Percentiles rank a stretch among this genome's conserved stretches.
Evolutionary conservation across 2,888 invertebrate species (phyloP).

Genomic region (Leptopilina drosophilae): DNA sequence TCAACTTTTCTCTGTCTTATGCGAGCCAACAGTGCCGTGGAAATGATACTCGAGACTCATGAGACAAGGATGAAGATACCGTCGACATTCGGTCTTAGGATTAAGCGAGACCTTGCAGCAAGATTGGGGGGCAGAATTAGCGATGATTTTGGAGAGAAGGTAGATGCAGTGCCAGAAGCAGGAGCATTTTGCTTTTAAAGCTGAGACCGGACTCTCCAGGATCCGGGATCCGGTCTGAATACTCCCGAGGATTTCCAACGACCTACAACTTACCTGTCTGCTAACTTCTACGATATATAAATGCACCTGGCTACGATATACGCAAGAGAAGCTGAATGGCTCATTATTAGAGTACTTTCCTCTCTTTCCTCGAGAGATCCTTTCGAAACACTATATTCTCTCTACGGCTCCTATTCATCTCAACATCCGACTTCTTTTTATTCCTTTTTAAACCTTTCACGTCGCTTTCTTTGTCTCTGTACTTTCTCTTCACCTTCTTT

Average conservation of each 20-base stretch:
- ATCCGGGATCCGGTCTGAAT: constrained; percentile 37
- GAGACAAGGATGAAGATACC: constrained; percentile 26
- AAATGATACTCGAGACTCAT: constrained; percentile 37
- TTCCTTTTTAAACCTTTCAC: constrained; percentile 29
- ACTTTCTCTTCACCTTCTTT: background rate
- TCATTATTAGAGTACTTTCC: constrained; percentile 47
- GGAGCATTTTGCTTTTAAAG: constrained; percentile 27
- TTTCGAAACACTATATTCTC: constrained; percentile 35
- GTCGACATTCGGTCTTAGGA: constrained; percentile 30
- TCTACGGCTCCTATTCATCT: constrained; percentile 39
- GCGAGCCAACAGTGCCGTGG: constrained; percentile 33
- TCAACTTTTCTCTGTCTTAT: background rate
- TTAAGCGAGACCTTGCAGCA: constrained; percentile 23
- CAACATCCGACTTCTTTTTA: constrained; percentile 35
- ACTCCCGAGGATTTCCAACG: constrained; percentile 29
- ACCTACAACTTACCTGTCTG: constrained; percentile 39
- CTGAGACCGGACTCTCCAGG: constrained; percentile 29
- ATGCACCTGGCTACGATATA: constrained; percentile 30
- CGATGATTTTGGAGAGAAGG: constrained; percentile 21
- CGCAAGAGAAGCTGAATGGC: constrained; percentile 41
- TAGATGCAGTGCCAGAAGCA: constrained; percentile 13
- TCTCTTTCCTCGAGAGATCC: constrained; percentile 40
- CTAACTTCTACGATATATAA: constrained; percentile 18
- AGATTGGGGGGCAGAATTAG: constrained; percentile 17
- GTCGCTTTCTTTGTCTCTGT: constrained; percentile 30